Conservation (phyloP, 2,113 vertebrate species). For the Pterocles orientalis region DNA sequence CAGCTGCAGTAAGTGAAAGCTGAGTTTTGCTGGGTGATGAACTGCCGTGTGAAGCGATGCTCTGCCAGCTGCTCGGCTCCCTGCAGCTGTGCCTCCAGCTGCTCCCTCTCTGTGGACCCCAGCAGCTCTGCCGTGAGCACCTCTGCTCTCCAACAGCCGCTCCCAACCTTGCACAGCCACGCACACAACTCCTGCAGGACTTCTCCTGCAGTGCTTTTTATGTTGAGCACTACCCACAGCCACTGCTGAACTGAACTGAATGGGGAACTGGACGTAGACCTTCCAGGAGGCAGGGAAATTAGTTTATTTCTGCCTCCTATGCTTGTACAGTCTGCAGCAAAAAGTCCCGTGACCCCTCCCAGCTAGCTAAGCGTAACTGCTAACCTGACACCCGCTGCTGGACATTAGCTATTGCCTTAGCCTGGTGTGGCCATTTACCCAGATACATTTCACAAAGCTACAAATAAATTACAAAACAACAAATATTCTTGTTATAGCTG, state of each 20-base stretch:
- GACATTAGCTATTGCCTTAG: background rate
- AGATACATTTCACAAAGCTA: background rate
- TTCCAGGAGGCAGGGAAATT: background rate
- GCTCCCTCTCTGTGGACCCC: background rate
- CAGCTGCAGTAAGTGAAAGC: background rate
- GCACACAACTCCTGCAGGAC: accelerated
- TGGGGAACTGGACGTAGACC: background rate
- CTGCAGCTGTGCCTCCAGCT: background rate
- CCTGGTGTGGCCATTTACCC: background rate
- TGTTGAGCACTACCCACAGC: background rate
- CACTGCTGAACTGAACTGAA: background rate
- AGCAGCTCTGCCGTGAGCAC: background rate
- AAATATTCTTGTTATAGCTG: background rate
- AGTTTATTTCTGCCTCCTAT: background rate
- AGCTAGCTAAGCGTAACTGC: background rate
- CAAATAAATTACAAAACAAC: background rate
- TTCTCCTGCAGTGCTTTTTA: background rate
- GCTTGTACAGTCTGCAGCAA: background rate
- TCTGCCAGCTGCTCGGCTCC: background rate
- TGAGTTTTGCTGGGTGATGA: background rate
- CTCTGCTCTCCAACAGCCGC: accelerated
- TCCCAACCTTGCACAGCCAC: background rate
- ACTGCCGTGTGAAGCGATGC: accelerated
- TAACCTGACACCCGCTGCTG: background rate
- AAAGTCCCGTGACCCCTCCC: background rate